Base-by-base conservation (phyloP, 2,888 invertebrate genomes). In the Andrena camellia region DNA sequence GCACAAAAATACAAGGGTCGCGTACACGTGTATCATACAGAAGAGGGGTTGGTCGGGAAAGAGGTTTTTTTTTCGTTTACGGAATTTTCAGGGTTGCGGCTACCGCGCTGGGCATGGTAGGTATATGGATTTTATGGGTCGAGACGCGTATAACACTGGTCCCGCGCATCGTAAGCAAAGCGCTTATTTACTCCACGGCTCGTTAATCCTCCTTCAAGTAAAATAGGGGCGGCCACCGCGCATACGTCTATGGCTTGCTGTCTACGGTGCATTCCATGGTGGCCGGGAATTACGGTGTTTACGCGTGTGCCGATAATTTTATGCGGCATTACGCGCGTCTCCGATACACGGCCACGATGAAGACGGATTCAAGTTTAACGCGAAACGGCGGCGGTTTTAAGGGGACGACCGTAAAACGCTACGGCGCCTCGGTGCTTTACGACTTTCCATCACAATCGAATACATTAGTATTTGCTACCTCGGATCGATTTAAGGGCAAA, bases 121-220 rank as follows among this genome's bases (percentile, higher is more conserved):
- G 75, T 84, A 88, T 84, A 88, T 86, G 84, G 81, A 80, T 81
- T 87, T 87, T 87, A 87, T 80, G 87, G 82, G 78, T 72, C 76
- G 63, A 35, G 62, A 71, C 87, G 76, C 76, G 68, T 81, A 79
- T 78, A 88, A 83, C 76, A 81, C 84, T 62, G 67, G 70, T 29
- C 73, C 66, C 63, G 77, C 80, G 85, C 85, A 66, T 82, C 74
- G 79, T 70, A 85, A 83, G 86, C 89, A 78, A 82, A 88, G 81
- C 84, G 82, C 86, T 87, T 87, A 87, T 88, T 88, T 89, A 81
- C 86, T 71, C 66, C 86, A 80, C 80, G 88, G 80, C 81, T 86
- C 88, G 84, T 87, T 87, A 87, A 88, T 87, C 82, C 76, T 74
- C 70, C 76, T 77, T 76, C 71, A 69, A 78, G 84, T 84, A 88